phyloP scores from a whole-genome alignment of 2,888 invertebrate species.

The Bombylius major region DNA sequence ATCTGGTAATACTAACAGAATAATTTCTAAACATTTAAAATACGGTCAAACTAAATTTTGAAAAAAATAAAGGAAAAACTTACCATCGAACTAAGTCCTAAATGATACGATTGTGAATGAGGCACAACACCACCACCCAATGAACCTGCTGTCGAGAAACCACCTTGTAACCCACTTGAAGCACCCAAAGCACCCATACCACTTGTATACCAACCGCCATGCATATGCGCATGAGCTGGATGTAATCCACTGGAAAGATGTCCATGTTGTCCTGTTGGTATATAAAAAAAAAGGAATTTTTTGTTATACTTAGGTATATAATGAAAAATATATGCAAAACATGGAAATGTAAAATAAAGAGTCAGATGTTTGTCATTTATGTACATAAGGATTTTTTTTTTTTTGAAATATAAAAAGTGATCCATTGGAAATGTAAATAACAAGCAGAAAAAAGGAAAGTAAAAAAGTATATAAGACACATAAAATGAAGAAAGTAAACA shows the following conservation, averaged over 20 bases:
- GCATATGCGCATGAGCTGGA: constrained; percentile 49
- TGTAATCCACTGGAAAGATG: constrained; percentile 45
- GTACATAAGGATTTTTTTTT: too few species aligned
- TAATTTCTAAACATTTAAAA: too few species aligned
- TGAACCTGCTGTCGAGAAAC: constrained; percentile 45
- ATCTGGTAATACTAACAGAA: too few species aligned
- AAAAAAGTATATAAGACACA: too few species aligned
- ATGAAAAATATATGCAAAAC: too few species aligned
- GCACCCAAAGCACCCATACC: constrained; percentile 43
- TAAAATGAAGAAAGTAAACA: too few species aligned
- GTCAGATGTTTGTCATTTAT: too few species aligned
- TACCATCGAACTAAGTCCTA: constrained; percentile 55
- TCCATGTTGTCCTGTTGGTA: constrained; percentile 46
- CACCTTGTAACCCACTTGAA: constrained; percentile 48
- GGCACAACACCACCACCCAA: constrained; percentile 51
- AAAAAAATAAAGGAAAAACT: constrained; percentile 21
- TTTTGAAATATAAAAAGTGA: too few species aligned
- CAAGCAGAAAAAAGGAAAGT: too few species aligned
- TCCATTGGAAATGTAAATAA: too few species aligned
- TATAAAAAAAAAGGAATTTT: constrained; percentile 6
- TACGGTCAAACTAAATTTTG: too few species aligned
- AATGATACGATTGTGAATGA: constrained; percentile 54
- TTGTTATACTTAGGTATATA: background rate
- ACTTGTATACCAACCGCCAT: constrained; percentile 49
- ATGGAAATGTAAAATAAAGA: too few species aligned